Percentiles rank a stretch among this genome's conserved stretches.
These are phyloP conservation scores for Anolis sagrei DNA, from an alignment of 2,113 vertebrate species.

Conservation along the genomic window DNA sequence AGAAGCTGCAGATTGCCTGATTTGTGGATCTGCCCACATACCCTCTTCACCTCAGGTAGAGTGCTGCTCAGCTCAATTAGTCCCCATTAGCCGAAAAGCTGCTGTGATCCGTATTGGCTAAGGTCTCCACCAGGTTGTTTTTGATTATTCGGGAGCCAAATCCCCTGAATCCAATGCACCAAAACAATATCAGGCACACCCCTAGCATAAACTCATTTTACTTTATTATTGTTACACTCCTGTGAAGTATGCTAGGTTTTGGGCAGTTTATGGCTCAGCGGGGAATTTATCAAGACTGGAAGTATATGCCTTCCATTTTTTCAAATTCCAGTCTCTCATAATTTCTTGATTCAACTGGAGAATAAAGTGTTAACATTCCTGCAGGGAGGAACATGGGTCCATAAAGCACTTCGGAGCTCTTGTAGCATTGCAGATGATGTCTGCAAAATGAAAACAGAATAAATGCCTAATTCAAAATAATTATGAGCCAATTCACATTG, in stretches of 20 bases:
- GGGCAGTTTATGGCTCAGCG: neutral
- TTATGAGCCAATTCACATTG: constrained; percentile 6
- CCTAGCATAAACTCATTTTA: neutral
- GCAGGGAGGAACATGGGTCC: neutral
- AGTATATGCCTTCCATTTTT: neutral
- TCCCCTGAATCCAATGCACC: too few species aligned
- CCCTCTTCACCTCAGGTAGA: too few species aligned
- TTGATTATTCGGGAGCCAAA: too few species aligned
- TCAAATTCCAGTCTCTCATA: neutral
- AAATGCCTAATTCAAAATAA: neutral
- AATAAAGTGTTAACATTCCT: constrained; percentile 4
- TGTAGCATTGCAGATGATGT: neutral
- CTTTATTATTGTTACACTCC: neutral
- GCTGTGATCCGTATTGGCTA: too few species aligned
- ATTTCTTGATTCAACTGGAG: neutral
- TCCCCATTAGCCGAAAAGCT: too few species aligned
- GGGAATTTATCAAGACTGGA: neutral
- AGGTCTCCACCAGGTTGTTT: too few species aligned
- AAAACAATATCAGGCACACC: too few species aligned
- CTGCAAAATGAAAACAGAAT: constrained; percentile 6
- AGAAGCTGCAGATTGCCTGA: too few species aligned
- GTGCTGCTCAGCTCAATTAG: too few species aligned
- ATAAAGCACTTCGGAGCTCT: neutral
- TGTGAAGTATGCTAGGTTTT: neutral
- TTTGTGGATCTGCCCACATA: too few species aligned